These are phyloP conservation scores for Calliopum simillimum DNA, from an alignment of 2,888 invertebrate genomes.

Conservation along the genomic window DNA sequence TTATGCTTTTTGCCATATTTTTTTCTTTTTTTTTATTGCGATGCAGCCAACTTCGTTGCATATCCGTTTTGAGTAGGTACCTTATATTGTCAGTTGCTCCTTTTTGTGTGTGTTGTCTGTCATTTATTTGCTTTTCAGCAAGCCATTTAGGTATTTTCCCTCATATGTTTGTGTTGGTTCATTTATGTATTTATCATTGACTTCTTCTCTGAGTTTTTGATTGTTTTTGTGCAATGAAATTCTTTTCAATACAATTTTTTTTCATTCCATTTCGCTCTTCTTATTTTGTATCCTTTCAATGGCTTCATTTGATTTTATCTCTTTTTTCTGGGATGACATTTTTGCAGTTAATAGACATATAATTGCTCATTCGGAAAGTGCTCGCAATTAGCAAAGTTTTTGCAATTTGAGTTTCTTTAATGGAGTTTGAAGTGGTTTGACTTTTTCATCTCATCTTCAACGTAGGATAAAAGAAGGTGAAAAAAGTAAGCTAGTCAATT, in stretches of 20 bases:
- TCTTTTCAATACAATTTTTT: not conserved
- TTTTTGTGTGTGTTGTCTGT: not conserved
- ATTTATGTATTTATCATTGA: not conserved
- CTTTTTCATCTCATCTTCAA: no score
- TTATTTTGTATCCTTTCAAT: not conserved
- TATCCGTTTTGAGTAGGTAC: not conserved
- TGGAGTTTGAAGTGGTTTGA: not conserved
- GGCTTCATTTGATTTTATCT: slow-evolving; percentile 17
- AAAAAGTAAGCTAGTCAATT: no score
- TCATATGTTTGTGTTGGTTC: slow-evolving; percentile 3
- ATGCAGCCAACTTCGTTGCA: slow-evolving; percentile 11
- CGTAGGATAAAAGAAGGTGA: no score
- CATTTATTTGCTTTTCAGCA: not conserved
- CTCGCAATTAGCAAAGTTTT: slow-evolving; percentile 1
- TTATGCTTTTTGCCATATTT: not conserved
- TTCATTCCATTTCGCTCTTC: no score
- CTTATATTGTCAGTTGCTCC: not conserved
- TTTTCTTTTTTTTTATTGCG: not conserved
- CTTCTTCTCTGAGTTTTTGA: not conserved
- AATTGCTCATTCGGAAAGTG: not conserved
- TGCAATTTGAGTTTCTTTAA: not conserved
- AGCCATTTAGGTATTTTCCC: not conserved
- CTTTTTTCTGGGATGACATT: slow-evolving; percentile 5
- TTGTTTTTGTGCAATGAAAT: slow-evolving; percentile 21
- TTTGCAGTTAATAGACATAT: slow-evolving; percentile 19